phyloP scores from a whole-genome alignment of 2,797 vertebrate species.

The Monodelphis domestica region DNA sequence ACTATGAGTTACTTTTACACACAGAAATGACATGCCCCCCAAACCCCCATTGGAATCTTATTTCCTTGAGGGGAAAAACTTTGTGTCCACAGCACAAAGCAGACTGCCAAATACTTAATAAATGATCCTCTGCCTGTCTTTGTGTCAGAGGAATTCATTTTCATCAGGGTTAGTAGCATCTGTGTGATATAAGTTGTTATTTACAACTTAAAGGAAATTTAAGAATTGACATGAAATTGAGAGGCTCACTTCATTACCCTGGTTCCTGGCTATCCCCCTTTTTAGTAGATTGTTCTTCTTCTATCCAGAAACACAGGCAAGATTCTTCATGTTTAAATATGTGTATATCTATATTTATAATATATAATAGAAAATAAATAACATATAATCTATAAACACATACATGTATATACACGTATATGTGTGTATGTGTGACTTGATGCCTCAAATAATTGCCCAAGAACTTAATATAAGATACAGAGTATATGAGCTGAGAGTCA shows the following conservation, averaged over 20 bases:
- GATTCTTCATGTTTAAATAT: slow-evolving; percentile 10
- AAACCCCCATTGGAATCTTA: neutral
- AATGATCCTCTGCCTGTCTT: slow-evolving; percentile 3
- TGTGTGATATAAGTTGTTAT: slow-evolving; percentile 62
- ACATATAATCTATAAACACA: no score
- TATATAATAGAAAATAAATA: no score
- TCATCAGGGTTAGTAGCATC: slow-evolving; percentile 60
- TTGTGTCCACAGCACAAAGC: neutral
- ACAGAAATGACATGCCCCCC: slow-evolving; percentile 46
- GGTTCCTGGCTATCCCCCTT: slow-evolving; percentile 15
- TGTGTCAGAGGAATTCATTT: slow-evolving; percentile 57
- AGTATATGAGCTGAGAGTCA: neutral
- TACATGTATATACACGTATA: no score
- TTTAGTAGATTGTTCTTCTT: neutral
- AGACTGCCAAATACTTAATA: neutral
- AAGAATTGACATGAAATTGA: slow-evolving; percentile 53
- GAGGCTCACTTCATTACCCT: neutral
- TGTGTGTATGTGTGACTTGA: neutral
- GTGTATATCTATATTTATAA: no score
- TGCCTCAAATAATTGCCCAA: neutral
- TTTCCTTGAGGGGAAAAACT: neutral
- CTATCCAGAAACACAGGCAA: slow-evolving; percentile 26
- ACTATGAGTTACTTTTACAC: slow-evolving; percentile 68
- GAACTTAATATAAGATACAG: neutral
- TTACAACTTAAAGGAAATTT: slow-evolving; percentile 63